A percentile compares a stretch with the other conserved stretches of the same genome.
These are phyloP conservation scores for Macrobrachium rosenbergii DNA, from an alignment of 1,140 invertebrate species.

Conservation along the genomic window DNA sequence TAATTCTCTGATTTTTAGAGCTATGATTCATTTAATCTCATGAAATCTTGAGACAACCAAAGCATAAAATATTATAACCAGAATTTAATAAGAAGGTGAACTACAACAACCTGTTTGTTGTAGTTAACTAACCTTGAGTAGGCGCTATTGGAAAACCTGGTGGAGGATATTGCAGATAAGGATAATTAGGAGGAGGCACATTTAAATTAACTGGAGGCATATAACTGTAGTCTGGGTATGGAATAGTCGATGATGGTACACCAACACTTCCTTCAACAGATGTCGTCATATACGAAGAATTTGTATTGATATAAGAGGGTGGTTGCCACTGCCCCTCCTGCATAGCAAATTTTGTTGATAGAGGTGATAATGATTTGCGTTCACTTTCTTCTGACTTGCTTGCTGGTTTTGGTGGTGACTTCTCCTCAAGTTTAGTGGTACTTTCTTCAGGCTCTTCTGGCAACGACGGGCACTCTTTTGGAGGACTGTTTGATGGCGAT, in stretches of 20 bases:
- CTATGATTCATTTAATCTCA: too few relatives aligned
- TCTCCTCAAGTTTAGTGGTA: not conserved
- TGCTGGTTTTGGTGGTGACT: not conserved
- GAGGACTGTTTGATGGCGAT: too few relatives aligned
- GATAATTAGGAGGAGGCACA: not conserved
- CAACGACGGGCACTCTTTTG: too few relatives aligned
- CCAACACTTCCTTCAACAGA: constrained; percentile 5
- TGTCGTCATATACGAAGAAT: constrained; percentile 6
- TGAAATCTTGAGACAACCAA: not conserved
- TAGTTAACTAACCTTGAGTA: constrained; percentile 24
- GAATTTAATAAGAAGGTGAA: not conserved
- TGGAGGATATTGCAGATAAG: not conserved
- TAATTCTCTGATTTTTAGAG: too few relatives aligned
- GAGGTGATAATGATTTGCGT: constrained; percentile 39
- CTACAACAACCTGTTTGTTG: not conserved
- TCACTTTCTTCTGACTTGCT: constrained; percentile 1
- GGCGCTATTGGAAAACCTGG: not conserved
- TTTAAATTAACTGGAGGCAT: not conserved
- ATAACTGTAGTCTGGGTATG: too few relatives aligned
- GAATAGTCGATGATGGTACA: too few relatives aligned
- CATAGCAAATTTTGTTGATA: constrained; percentile 28
- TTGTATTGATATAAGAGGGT: constrained; percentile 30
- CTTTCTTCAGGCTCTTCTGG: too few relatives aligned
- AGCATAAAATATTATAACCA: not conserved
- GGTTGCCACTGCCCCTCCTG: constrained; percentile 48